These are phyloP conservation scores for Dromaius novaehollandiae DNA, from an alignment of 2,113 vertebrate species.

Conservation along the genomic window DNA sequence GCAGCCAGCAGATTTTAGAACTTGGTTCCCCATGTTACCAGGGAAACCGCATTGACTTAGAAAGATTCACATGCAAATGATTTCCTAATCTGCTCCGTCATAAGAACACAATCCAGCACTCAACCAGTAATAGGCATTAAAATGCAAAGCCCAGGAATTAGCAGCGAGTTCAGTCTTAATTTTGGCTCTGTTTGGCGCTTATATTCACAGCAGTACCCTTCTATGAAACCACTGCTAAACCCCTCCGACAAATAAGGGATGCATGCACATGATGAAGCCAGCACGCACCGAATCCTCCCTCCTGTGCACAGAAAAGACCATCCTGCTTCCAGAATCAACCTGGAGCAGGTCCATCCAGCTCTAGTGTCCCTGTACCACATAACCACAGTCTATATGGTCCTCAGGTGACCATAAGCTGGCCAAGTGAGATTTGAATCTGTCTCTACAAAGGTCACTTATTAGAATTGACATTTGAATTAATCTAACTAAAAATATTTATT, in stretches of 20 bases:
- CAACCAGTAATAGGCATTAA: slow-evolving; percentile 8
- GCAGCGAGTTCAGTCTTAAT: neutral
- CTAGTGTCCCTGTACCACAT: accelerated
- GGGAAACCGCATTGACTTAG: slow-evolving; percentile 34
- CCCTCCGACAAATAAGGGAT: neutral
- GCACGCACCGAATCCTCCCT: neutral
- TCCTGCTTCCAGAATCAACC: neutral
- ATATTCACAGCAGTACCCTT: neutral
- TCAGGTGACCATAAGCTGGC: neutral
- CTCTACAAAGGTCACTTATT: neutral
- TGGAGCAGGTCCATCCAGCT: neutral
- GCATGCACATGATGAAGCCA: neutral
- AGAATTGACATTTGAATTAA: neutral
- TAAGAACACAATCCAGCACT: slow-evolving; percentile 47
- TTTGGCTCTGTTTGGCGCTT: neutral
- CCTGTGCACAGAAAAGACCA: neutral
- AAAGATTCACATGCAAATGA: slow-evolving; percentile 45
- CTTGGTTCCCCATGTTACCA: slow-evolving; percentile 43
- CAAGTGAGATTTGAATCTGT: accelerated
- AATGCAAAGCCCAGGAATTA: slow-evolving; percentile 52
- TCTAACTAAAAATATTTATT: neutral
- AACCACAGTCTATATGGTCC: neutral
- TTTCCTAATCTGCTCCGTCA: slow-evolving; percentile 43
- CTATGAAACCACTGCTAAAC: neutral
- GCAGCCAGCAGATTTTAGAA: slow-evolving; percentile 3